phyloP scores from a whole-genome alignment of 1,140 invertebrate genomes.

The Aethina tumida region DNA sequence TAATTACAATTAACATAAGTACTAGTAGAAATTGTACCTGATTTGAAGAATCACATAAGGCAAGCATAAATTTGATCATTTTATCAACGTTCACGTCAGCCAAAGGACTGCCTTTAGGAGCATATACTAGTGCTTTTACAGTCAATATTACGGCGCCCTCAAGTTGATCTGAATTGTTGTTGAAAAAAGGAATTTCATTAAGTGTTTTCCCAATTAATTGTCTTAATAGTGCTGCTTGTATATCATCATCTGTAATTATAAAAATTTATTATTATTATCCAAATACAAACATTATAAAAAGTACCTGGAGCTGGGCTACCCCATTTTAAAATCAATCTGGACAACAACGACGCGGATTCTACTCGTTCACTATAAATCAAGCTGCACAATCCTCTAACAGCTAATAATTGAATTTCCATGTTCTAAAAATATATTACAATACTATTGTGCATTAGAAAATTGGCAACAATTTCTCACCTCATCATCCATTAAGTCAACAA shows the following conservation, averaged over 20 bases:
- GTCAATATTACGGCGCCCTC: constrained; percentile 16
- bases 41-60: constrained; percentile 16
- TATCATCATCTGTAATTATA: not conserved
- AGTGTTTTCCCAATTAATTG: constrained; percentile 20
- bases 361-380: constrained; percentile 17
- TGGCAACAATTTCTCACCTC: constrained; percentile 13
- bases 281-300: constrained; percentile 4
- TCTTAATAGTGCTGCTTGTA: constrained; percentile 8
- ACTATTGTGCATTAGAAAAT: constrained; percentile 1
- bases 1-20: not conserved
- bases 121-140: constrained; percentile 11
- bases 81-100: constrained; percentile 16
- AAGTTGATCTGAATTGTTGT: constrained; percentile 11
- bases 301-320: constrained; percentile 17
- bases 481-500: constrained; percentile 22
- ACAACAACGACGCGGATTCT: constrained; percentile 13
- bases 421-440: constrained; percentile 14
- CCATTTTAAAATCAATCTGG: constrained; percentile 22
- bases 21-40: constrained; percentile 8
- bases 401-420: constrained; percentile 17
- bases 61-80: constrained; percentile 20
- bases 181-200: constrained; percentile 9
- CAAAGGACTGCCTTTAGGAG: constrained; percentile 16
- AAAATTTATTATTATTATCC: not conserved
- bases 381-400: constrained; percentile 16